phyloP scores from a whole-genome alignment of 1,140 invertebrate genomes.

The Drosophila sturtevanti region DNA sequence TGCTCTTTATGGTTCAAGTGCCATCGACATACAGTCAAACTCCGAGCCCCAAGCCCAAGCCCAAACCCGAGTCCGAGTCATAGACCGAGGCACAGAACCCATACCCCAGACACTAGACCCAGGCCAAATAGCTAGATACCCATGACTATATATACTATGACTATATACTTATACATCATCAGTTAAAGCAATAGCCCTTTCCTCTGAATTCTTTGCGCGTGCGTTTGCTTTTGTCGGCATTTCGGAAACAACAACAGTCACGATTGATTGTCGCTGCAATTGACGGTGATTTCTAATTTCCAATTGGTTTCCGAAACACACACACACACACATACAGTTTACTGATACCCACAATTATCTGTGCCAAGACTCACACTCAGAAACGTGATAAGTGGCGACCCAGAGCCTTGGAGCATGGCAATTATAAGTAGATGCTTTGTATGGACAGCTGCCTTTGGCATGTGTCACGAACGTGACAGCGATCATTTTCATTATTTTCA shows the following conservation, averaged over 20 bases:
- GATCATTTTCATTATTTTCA: conserved; percentile 20
- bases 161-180: too few relatives aligned
- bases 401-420: conserved; percentile 26
- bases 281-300: conserved; percentile 76
- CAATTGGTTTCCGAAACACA: conserved; percentile 66
- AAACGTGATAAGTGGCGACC: conserved; percentile 63
- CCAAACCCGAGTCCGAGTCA: conserved; percentile 7
- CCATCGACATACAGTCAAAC: conserved; percentile 27
- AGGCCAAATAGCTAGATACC: not conserved
- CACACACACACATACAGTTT: conserved; percentile 12
- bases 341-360: conserved; percentile 42
- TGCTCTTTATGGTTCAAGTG: conserved; percentile 78
- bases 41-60: conserved; percentile 18
- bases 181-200: conserved; percentile 30
- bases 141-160: not conserved
- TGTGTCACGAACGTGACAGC: conserved; percentile 44
- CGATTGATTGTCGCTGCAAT: conserved; percentile 77
- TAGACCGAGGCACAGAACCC: conserved; percentile 1
- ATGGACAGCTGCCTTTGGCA: conserved; percentile 59
- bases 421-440: conserved; percentile 62
- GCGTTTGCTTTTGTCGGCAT: conserved; percentile 72
- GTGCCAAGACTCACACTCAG: conserved; percentile 35
- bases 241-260: conserved; percentile 74
- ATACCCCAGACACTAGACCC: too few relatives aligned
- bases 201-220: conserved; percentile 59